These are phyloP conservation scores for Nasonia giraulti DNA, from an alignment of 1,140 invertebrate species.

Conservation along the genomic window DNA sequence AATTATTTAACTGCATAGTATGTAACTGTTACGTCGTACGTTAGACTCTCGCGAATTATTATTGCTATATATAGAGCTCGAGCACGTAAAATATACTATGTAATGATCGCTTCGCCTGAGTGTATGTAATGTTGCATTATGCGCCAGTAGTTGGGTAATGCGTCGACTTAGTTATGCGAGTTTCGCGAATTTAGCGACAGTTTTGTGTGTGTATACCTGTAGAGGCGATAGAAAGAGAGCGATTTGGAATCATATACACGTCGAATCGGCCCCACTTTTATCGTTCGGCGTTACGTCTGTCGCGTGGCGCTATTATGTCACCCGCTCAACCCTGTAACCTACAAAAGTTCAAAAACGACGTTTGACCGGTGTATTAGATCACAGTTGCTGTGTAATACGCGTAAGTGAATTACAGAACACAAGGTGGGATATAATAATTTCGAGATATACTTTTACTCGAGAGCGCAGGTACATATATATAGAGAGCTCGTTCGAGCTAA, in stretches of 20 bases:
- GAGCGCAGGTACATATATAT: too few relatives aligned
- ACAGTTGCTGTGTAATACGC: background rate
- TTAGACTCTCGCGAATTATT: background rate
- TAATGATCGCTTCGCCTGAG: background rate
- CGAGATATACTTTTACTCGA: too few relatives aligned
- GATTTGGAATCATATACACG: background rate
- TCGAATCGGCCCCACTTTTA: background rate
- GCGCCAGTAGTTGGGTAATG: background rate
- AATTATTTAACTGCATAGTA: background rate
- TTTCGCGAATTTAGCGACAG: slow-evolving; percentile 10
- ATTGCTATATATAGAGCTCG: background rate
- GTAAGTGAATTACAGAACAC: too few relatives aligned
- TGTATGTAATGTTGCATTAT: background rate
- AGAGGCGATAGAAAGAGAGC: background rate
- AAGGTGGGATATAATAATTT: too few relatives aligned
- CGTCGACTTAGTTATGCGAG: background rate
- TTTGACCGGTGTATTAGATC: background rate
- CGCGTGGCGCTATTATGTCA: background rate
- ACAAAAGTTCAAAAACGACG: background rate
- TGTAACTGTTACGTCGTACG: background rate
- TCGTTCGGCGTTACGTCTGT: too few relatives aligned
- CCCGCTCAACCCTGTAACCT: background rate
- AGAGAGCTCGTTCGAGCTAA: background rate
- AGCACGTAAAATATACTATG: background rate
- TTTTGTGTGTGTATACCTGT: background rate